Evolutionary conservation across 1,140 invertebrate species (phyloP).

Genomic region (Cardiocondyla obscurior): DNA sequence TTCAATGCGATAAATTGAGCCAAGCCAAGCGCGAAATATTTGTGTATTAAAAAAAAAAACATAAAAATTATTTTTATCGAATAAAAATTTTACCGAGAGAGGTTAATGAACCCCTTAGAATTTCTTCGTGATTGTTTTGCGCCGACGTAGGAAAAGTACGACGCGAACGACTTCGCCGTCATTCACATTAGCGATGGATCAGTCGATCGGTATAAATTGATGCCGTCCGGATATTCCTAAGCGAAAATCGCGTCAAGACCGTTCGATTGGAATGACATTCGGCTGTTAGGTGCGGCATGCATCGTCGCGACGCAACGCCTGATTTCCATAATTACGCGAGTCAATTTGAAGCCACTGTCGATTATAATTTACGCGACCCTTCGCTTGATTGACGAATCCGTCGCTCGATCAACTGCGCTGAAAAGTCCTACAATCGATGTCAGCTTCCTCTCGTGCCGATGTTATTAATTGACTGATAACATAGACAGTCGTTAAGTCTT

Average conservation of each 20-base stretch:
- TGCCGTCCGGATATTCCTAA: slow-evolving; percentile 18
- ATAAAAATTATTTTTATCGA: not conserved
- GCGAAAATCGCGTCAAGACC: slow-evolving; percentile 2
- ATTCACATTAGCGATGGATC: slow-evolving; percentile 15
- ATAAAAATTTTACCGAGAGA: not conserved
- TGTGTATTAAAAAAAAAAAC: too few species aligned
- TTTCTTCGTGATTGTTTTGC: not conserved
- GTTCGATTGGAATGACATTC: slow-evolving; percentile 43
- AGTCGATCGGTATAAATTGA: slow-evolving; percentile 15
- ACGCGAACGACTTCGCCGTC: slow-evolving; percentile 2
- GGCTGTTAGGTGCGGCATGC: slow-evolving; percentile 9
- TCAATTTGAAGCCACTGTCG: slow-evolving; percentile 47
- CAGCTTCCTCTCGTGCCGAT: not conserved
- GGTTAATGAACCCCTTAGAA: not conserved
- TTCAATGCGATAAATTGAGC: too few species aligned
- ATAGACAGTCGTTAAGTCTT: not conserved
- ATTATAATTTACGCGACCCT: slow-evolving; percentile 44
- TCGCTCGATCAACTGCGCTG: not conserved
- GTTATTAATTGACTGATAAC: slow-evolving; percentile 16
- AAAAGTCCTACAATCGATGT: slow-evolving; percentile 34
- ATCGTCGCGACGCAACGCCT: slow-evolving; percentile 4
- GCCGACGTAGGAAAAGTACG: not conserved
- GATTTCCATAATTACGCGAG: slow-evolving; percentile 48
- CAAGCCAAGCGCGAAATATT: not conserved
- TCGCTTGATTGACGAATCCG: slow-evolving; percentile 33